phyloP scores from a whole-genome alignment of 2,888 invertebrate species.

The Ochropleura plecta region DNA sequence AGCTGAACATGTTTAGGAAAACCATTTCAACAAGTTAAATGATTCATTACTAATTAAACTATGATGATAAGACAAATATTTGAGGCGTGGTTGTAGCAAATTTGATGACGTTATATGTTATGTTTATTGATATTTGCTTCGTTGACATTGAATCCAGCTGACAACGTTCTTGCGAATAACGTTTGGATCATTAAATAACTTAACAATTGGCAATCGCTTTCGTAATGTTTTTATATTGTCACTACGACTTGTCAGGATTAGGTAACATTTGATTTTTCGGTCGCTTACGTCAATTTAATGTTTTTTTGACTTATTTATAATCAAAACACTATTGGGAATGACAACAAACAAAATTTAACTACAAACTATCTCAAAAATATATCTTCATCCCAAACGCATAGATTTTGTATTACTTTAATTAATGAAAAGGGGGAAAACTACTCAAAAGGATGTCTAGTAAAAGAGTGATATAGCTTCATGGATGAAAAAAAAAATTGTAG shows the following conservation, averaged over 20 bases:
- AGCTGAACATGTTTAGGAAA: constrained; percentile 14
- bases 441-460: too few species aligned
- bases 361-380: too few species aligned
- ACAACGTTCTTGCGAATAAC: constrained; percentile 5
- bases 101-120: too few species aligned
- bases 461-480: too few species aligned
- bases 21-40: background rate
- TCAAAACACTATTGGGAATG: background rate
- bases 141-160: background rate
- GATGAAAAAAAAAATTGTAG: too few species aligned
- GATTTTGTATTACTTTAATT: too few species aligned
- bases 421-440: too few species aligned
- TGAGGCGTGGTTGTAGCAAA: background rate
- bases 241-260: background rate
- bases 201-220: background rate
- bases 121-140: background rate
- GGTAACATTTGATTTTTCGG: background rate
- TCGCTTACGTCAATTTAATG: background rate
- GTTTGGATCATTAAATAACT: background rate
- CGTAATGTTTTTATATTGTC: background rate
- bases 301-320: background rate
- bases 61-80: background rate
- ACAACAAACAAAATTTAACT: too few species aligned
- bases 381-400: too few species aligned
- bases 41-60: constrained; percentile 1